Evolutionary conservation across 2,797 vertebrate species (phyloP), one percentile per base, ranked within the genome.

Genomic region (Myoxocephalus aenaeus): DNA sequence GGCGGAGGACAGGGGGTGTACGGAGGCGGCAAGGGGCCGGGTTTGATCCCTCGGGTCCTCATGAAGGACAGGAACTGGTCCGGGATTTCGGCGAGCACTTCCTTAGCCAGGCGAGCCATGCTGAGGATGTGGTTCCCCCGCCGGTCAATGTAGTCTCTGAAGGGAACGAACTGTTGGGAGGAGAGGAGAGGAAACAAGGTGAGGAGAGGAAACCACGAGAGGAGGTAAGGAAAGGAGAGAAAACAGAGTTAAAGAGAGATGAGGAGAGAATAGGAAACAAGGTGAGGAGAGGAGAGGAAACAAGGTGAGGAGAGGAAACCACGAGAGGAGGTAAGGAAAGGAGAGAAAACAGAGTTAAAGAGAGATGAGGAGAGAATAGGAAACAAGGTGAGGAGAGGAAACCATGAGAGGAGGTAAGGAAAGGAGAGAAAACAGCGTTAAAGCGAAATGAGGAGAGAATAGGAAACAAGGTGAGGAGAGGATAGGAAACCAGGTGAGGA

Each of bases 11-110:
- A 91, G 29, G 88, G 77, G 14, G 96, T 96, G 77, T 97, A 98
- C 0, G 97, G 96, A 5, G 97, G 97, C 0, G 97, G 96, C 2
- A 96, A 92, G 1, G 96, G 96, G 0, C 95, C 97, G 0, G 98
- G 98, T 93, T 99, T 99, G 95, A 99, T 98, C 85, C 97, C 97
- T 73, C 97, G 93, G 90, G 97, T 97, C 81, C 97, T 95, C 98
- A 98, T 97, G 92, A 98, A 99, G 85, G 97, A 97, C 15, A 99
- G 96, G 85, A 99, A 99, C 93, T 99, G 98, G 87, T 99, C 98
- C 0, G 98, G 98, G 86, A 99, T 97, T 90, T 99, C 98, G 0
- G 98, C 98, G 5, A 99, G 92, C 15, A 99, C 98, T 57, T 99
- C 98, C 81, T 99, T 99, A 42, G 98, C 98, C 79, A 99, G 91